phyloP scores from a whole-genome alignment of 2,113 vertebrate genomes.

The Andinoacara biseriatus region DNA sequence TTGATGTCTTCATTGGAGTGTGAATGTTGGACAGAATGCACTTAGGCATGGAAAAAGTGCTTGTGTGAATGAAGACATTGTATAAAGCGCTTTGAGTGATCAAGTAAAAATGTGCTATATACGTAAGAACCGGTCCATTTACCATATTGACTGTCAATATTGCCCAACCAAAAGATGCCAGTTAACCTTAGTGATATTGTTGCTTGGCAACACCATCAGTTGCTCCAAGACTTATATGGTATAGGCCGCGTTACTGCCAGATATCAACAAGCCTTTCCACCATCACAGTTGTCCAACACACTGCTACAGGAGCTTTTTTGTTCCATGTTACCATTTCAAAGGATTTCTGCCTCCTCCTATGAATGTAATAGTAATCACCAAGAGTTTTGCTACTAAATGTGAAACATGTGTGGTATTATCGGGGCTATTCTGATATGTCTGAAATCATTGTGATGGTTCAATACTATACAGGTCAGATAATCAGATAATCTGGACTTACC shows the following conservation, averaged over 20 bases:
- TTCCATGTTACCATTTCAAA: neutral
- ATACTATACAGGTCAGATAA: too few species aligned
- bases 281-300: neutral
- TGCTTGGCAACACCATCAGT: neutral
- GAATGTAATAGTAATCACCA: neutral
- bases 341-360: neutral
- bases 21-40: too few species aligned
- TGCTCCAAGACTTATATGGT: neutral
- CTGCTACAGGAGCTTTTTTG: neutral
- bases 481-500: too few species aligned
- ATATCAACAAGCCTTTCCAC: neutral
- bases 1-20: too few species aligned
- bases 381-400: neutral
- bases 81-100: too few species aligned
- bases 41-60: too few species aligned
- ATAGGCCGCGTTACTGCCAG: neutral
- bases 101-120: too few species aligned
- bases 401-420: neutral
- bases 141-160: neutral
- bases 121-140: too few species aligned
- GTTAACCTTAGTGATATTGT: neutral
- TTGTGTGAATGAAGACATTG: too few species aligned
- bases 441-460: neutral
- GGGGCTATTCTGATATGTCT: neutral
- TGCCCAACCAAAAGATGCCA: neutral